Evolutionary conservation across 2,113 vertebrate genomes (phyloP), one percentile per base, ranked within the genome.

Genomic region (Crotalus viridis): DNA sequence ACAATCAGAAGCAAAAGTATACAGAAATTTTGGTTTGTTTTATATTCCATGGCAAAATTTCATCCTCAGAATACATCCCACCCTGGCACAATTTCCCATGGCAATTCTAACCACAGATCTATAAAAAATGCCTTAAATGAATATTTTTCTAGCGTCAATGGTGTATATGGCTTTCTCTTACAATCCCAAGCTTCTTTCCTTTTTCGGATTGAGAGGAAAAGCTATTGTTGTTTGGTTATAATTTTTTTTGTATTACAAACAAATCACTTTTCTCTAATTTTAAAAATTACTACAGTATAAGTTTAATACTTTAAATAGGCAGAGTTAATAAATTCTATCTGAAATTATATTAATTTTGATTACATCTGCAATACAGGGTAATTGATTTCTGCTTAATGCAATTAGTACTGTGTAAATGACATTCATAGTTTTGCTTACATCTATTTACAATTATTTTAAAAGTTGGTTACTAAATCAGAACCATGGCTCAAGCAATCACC

Each of bases 51-150:
- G 54, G 12, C 13, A 2, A 55, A 43, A 59, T 59, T 57, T 59
- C 24, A 81, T 59, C 55, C 90, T 33, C 1, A 26, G 24, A 39
- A 57, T 5, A 57, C 19, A 81, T 43, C 6, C 3, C 7, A 81
- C 17, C 15, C 17, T 10, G 33, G 39, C 8, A 81, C 17, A 81
- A 81, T 43, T 81, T 43, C 3, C 26, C 55, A 21, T 88, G 85
- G 92, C 52, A 91, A 95, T 57, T 95, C 96, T 94, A 93, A 92
- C 86, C 94, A 93, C 86, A 0, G 0, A 94, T 95, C 89, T n/a
- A 28, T 43, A 43, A 86, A 46, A 22, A 5, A 22, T 3, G 86
- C 52, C 26, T 56, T 43, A n/a, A 46, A 3, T 4, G 3, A 61
- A 12, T 59, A 48, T 86, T 59, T 22, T 26, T 51, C 39, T 43